Evolutionary conservation across 2,888 invertebrate genomes (phyloP), one percentile per base, ranked within the genome.

Genomic region (Raillietiella orientalis): DNA sequence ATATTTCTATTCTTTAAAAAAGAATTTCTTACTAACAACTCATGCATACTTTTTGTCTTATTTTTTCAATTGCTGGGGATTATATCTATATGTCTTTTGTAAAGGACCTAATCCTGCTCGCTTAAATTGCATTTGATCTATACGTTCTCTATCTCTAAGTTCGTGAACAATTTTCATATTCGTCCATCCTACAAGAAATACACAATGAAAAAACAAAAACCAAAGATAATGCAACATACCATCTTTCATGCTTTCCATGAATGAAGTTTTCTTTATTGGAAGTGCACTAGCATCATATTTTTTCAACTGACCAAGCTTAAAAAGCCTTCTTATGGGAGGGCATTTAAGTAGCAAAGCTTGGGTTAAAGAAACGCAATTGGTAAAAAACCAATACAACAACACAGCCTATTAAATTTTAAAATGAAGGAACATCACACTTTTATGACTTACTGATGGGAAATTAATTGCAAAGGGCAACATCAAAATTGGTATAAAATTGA

Each of bases 311-410:
- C 66, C 65, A 29, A 87, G 77, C 30, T 67, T 64, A 31, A 74
- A 71, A 37, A 58, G 66, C 2, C 55, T 51, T 37, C 72, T 53
- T 0, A 87, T 63, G 14, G 49, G 43, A 5, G 75, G 70, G 32
- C 71, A 53, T 47, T 58, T 66, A 9, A 90, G 46, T 27, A 79
- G 27, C 5, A 61, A 58, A 5, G 70, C 72, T 61, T 84, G 82
- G 1, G 54, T 33, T 3, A 90, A 44, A 0, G 82, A 77, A 33
- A 82, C 61, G 23, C 70, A 58, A 44, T 90, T 90, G 36, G 66
- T 69, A 14, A 72, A 62, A 10, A 62, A 58, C 87, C 87, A 90
- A 42, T 90, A 90, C 16, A 67, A 63, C 22, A 79, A 52, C 39
- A 90, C 65, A 1, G 70, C 79, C 58, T 56, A 32, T 5, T 14